A percentile compares a stretch with the other conserved stretches of the same genome.
Evolutionary conservation across 1,140 invertebrate genomes (phyloP).

Genomic region (Drosophila varians): DNA sequence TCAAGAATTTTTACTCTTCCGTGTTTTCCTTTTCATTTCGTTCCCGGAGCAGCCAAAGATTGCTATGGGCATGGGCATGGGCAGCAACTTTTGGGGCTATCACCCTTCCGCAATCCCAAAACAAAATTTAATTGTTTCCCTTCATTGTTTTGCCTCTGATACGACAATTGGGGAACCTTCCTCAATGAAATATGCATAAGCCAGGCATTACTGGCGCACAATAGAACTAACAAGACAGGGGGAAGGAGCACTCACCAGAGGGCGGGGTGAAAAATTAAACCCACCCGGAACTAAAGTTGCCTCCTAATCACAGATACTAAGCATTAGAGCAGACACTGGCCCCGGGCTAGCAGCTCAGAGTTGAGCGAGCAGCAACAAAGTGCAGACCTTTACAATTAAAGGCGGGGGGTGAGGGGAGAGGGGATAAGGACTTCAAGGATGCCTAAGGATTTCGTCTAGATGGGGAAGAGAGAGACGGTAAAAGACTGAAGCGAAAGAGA

Average conservation of each 20-base stretch:
- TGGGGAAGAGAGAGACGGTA: slow-evolving; percentile 2
- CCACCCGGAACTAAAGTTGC: slow-evolving; percentile 43
- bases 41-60: too few relatives aligned
- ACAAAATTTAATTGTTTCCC: slow-evolving; percentile 29
- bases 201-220: slow-evolving; percentile 42
- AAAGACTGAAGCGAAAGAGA: background rate
- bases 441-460: slow-evolving; percentile 6
- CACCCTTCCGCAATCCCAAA: slow-evolving; percentile 23
- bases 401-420: background rate
- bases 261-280: slow-evolving; percentile 7
- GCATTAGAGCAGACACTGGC: slow-evolving; percentile 65
- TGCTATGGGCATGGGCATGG: too few relatives aligned
- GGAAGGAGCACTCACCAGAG: background rate
- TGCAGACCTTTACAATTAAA: slow-evolving; percentile 76
- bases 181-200: slow-evolving; percentile 75
- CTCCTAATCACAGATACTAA: slow-evolving; percentile 77
- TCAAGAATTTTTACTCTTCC: slow-evolving; percentile 25
- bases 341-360: slow-evolving; percentile 24
- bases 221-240: slow-evolving; percentile 41
- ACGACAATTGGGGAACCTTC: background rate
- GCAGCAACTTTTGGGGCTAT: slow-evolving; percentile 19
- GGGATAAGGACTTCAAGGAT: background rate
- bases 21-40: slow-evolving; percentile 12
- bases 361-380: slow-evolving; percentile 55
- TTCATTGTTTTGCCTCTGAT: slow-evolving; percentile 13